These are phyloP conservation scores for Morpho deidamia DNA, from an alignment of 2,888 invertebrate genomes.

Conservation along the genomic window DNA sequence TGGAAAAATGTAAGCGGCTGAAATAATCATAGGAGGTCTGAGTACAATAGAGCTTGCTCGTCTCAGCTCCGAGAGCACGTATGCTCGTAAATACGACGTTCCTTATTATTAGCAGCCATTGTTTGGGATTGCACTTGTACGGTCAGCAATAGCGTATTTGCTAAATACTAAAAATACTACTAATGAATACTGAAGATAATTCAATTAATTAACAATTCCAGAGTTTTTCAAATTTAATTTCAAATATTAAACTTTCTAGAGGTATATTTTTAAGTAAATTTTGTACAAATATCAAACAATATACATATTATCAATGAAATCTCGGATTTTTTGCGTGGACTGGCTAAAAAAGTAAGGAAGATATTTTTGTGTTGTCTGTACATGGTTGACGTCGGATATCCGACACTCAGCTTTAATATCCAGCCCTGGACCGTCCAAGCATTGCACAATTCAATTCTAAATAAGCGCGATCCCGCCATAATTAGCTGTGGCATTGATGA, in stretches of 20 bases:
- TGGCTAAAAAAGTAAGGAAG: neutral
- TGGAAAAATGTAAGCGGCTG: constrained; percentile 64
- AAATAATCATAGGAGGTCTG: constrained; percentile 77
- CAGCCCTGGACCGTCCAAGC: constrained; percentile 44
- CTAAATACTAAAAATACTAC: neutral
- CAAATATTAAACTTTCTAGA: no score
- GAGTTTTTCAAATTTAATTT: no score
- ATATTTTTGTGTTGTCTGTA: constrained; percentile 43
- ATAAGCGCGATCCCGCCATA: constrained; percentile 62
- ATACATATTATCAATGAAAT: neutral
- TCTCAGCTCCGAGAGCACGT: constrained; percentile 70
- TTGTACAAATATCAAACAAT: no score
- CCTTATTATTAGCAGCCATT: constrained; percentile 76
- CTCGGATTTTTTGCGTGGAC: neutral
- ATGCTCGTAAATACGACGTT: constrained; percentile 74
- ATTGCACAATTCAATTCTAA: constrained; percentile 66
- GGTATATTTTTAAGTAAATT: no score
- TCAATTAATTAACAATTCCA: no score
- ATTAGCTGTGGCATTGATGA: constrained; percentile 69
- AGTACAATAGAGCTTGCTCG: constrained; percentile 70
- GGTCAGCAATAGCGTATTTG: constrained; percentile 42
- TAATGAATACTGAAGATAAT: no score
- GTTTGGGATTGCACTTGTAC: constrained; percentile 64
- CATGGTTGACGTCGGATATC: constrained; percentile 62
- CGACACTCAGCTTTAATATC: constrained; percentile 68